These are phyloP conservation scores for Lysandra bellargus DNA, from an alignment of 2,888 invertebrate species.

Conservation along the genomic window DNA sequence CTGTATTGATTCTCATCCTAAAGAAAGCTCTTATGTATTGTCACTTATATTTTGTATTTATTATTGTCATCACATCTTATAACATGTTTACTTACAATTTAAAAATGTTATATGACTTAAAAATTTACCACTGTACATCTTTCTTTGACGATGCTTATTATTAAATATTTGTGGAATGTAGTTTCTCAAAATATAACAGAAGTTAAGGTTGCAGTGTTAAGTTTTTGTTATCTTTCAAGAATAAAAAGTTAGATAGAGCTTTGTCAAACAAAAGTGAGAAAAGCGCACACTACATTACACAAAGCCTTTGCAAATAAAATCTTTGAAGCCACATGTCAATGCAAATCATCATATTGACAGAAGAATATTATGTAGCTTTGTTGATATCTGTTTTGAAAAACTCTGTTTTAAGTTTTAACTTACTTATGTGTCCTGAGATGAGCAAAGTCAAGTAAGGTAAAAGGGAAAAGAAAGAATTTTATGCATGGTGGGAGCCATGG, in stretches of 20 bases:
- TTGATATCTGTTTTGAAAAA: background rate
- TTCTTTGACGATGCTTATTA: background rate
- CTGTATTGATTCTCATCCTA: background rate
- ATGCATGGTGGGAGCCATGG: background rate
- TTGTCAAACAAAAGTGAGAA: background rate
- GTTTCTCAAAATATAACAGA: background rate
- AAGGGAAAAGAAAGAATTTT: background rate
- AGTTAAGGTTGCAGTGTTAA: background rate
- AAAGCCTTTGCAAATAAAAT: too few relatives aligned
- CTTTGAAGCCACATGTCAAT: background rate
- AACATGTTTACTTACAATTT: too few relatives aligned
- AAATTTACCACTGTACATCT: background rate
- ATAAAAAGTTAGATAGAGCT: background rate
- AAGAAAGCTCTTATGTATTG: background rate
- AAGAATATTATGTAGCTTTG: background rate
- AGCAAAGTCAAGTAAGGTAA: background rate
- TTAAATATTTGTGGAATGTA: too few relatives aligned
- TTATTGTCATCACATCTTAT: background rate
- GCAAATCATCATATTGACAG: background rate
- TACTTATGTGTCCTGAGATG: background rate
- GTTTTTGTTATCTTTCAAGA: background rate
- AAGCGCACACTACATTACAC: too few relatives aligned
- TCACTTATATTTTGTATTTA: background rate
- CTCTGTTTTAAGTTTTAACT: background rate
- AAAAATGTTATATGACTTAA: too few relatives aligned